phyloP scores from a whole-genome alignment of 1,140 invertebrate species.

The Cydia amplana region DNA sequence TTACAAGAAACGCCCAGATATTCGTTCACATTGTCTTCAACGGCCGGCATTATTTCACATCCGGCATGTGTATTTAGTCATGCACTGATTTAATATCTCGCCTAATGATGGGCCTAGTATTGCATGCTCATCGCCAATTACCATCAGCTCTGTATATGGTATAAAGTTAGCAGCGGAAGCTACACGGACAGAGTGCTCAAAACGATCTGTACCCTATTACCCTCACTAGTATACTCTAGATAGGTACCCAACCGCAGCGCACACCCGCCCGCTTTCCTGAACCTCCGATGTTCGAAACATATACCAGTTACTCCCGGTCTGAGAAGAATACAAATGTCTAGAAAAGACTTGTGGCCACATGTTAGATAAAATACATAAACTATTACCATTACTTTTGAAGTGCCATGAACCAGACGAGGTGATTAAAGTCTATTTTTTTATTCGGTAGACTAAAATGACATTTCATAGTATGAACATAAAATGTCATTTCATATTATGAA shows the following conservation, averaged over 20 bases:
- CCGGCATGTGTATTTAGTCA: constrained; percentile 50
- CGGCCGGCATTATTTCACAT: constrained; percentile 41
- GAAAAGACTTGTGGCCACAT: too few relatives aligned
- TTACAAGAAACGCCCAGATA: neutral
- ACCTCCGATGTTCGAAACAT: too few relatives aligned
- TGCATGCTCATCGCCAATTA: constrained; percentile 29
- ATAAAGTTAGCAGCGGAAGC: neutral
- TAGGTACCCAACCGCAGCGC: too few relatives aligned
- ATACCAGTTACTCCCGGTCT: too few relatives aligned
- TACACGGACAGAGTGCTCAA: neutral
- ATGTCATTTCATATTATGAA: too few relatives aligned
- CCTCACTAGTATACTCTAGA: too few relatives aligned
- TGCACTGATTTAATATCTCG: constrained; percentile 44
- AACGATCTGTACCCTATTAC: neutral
- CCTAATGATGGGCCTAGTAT: constrained; percentile 35
- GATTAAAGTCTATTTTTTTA: too few relatives aligned
- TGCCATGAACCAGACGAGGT: neutral
- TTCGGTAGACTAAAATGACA: too few relatives aligned
- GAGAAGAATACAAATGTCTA: too few relatives aligned
- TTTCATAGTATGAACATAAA: too few relatives aligned
- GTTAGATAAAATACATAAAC: too few relatives aligned
- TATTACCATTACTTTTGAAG: neutral
- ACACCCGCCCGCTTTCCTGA: too few relatives aligned
- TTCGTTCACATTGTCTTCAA: neutral
- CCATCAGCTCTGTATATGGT: constrained; percentile 40